Percentiles rank a stretch among this genome's conserved stretches.
Conservation (phyloP, 1,140 invertebrate genomes). For the Lerema accius region DNA sequence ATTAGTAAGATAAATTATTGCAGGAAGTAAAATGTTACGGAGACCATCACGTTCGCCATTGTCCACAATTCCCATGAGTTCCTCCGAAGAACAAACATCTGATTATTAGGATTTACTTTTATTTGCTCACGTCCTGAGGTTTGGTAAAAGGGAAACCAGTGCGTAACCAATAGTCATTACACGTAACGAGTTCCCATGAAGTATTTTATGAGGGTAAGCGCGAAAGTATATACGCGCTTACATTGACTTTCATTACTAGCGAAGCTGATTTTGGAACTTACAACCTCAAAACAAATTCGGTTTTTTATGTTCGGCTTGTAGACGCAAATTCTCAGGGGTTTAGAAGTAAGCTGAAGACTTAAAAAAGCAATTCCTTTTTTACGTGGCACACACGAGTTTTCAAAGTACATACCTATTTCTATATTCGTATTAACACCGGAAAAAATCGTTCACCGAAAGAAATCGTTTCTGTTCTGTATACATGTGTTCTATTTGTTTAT, state of each 20-base stretch:
- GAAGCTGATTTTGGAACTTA: too few relatives aligned
- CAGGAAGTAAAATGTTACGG: not conserved
- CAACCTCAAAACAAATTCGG: not conserved
- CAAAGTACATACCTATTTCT: too few relatives aligned
- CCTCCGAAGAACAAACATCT: constrained; percentile 9
- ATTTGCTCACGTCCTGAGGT: constrained; percentile 7
- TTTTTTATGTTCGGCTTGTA: too few relatives aligned
- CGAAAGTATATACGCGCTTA: not conserved
- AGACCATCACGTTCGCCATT: not conserved
- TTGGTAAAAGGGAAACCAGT: constrained; percentile 11
- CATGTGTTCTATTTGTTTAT: too few relatives aligned
- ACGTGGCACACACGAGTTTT: too few relatives aligned
- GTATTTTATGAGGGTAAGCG: constrained; percentile 9
- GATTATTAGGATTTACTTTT: constrained; percentile 18
- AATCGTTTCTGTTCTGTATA: too few relatives aligned
- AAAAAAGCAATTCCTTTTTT: too few relatives aligned
- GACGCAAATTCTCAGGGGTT: too few relatives aligned
- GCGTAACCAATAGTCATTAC: constrained; percentile 18
- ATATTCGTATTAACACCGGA: too few relatives aligned
- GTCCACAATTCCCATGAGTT: not conserved
- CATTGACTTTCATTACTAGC: not conserved
- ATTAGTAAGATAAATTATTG: constrained; percentile 4
- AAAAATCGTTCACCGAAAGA: too few relatives aligned
- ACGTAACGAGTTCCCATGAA: constrained; percentile 2
- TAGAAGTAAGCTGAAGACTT: too few relatives aligned